phyloP scores from a whole-genome alignment of 2,113 vertebrate species.

The Orcinus orca region DNA sequence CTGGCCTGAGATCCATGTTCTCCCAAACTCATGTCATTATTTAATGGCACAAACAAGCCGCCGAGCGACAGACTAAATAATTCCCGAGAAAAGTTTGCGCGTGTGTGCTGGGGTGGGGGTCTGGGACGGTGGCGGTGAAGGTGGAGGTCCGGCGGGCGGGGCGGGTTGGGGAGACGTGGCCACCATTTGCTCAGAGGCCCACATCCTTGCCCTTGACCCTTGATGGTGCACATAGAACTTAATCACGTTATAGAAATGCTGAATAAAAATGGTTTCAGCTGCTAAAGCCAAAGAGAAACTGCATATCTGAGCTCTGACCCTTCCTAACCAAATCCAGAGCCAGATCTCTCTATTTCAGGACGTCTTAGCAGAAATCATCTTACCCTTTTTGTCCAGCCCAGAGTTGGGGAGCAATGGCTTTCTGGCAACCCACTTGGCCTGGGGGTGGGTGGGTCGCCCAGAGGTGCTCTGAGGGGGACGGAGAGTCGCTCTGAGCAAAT shows the following conservation, averaged over 20 bases:
- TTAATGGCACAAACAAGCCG: neutral
- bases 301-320: slow-evolving; percentile 74
- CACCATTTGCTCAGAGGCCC: neutral
- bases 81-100: neutral
- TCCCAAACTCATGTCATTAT: neutral
- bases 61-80: neutral
- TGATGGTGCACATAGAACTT: accelerated
- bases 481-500: neutral
- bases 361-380: slow-evolving; percentile 33
- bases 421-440: neutral
- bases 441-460: accelerated
- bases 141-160: accelerated
- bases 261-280: slow-evolving; percentile 35
- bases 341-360: slow-evolving; percentile 26
- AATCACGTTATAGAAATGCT: neutral
- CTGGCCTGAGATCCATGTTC: neutral
- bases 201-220: neutral
- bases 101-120: accelerated
- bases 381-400: neutral
- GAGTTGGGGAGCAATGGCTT: neutral
- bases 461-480: accelerated
- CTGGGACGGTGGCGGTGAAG: accelerated
- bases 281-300: slow-evolving; percentile 65
- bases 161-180: accelerated
- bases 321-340: slow-evolving; percentile 69